Evolutionary conservation across 2,113 vertebrate species (phyloP), one percentile per base, ranked within the genome.

Genomic region (Fulica atra): DNA sequence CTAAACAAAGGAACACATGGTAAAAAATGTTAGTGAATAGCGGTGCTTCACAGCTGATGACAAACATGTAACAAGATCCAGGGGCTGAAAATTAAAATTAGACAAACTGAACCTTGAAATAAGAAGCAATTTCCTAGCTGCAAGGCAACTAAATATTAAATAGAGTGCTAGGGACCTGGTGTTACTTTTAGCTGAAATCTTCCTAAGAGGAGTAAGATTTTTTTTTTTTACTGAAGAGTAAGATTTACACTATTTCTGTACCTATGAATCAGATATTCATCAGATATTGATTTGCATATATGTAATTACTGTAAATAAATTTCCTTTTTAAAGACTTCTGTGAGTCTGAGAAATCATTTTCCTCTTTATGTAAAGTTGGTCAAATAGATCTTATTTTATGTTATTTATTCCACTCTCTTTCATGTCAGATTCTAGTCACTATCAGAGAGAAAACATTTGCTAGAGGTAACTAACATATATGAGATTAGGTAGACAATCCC

Each of bases 21-120:
- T 11, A 83, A 92, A 84, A 88, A 78, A 24, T 18, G 44, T 17
- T 36, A 57, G 9, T 15, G 46, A 68, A 46, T 11, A 71, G 11
- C 31, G 33, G 14, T 29, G 29, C 13, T 95, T 83, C 56, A 72
- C 2, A 4, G 48, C 16, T 88, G 13, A 61, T 86, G 20, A 60
- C 16, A 88, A 96, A 44, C 16, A 68, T 0, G 1, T 51, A 82
- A 56, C 2, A 64, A 83, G 54, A 82, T 92, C 26, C 33, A 86
- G 24, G 5, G 59, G 2, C 20, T 77, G 36, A 81, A 95, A 92
- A 93, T 10, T 77, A 80, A 83, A 92, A 88, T 86, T 69, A 86
- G n/a, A 70, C 54, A 93, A 93, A 59, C 12, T 93, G 53, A 77
- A 5, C 40, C 83, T 92, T 93, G 71, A 91, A 92, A 92, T 73